These are phyloP conservation scores for Nasonia oneida DNA, from an alignment of 2,888 invertebrate species.

Conservation along the genomic window DNA sequence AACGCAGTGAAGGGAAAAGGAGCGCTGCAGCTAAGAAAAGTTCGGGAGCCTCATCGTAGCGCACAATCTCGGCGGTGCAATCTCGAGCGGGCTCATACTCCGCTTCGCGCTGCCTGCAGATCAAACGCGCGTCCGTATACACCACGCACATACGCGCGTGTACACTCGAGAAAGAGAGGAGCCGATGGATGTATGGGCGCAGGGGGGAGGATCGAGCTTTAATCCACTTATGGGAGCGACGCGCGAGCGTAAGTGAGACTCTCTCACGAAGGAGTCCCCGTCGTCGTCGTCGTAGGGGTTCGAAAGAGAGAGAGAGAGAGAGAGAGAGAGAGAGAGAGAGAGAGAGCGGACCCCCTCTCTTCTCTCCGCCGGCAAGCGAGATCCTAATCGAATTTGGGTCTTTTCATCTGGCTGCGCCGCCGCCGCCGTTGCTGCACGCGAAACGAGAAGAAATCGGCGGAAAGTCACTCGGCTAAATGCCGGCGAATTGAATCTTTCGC, in stretches of 20 bases:
- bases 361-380: background rate
- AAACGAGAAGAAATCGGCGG: conserved; percentile 53
- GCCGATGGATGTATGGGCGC: background rate
- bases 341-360: background rate
- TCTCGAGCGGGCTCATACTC: conserved; percentile 15
- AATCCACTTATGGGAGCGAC: conserved; percentile 56
- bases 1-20: conserved; percentile 28
- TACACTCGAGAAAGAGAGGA: background rate
- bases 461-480: conserved; percentile 57
- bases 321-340: conserved; percentile 3
- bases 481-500: conserved; percentile 52
- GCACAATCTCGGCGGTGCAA: conserved; percentile 38
- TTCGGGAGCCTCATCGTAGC: conserved; percentile 30
- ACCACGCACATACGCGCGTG: background rate
- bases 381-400: conserved; percentile 59
- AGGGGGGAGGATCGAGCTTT: conserved; percentile 43
- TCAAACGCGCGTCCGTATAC: conserved; percentile 52
- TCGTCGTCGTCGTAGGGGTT: background rate
- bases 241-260: conserved; percentile 50
- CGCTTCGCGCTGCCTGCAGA: conserved; percentile 14
- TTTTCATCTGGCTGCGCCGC: conserved; percentile 42
- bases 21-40: conserved; percentile 27
- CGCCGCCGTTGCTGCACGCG: background rate
- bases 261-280: conserved; percentile 18
- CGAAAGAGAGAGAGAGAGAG: background rate